phyloP scores from a whole-genome alignment of 2,113 vertebrate species.

The Gobio gobio region DNA sequence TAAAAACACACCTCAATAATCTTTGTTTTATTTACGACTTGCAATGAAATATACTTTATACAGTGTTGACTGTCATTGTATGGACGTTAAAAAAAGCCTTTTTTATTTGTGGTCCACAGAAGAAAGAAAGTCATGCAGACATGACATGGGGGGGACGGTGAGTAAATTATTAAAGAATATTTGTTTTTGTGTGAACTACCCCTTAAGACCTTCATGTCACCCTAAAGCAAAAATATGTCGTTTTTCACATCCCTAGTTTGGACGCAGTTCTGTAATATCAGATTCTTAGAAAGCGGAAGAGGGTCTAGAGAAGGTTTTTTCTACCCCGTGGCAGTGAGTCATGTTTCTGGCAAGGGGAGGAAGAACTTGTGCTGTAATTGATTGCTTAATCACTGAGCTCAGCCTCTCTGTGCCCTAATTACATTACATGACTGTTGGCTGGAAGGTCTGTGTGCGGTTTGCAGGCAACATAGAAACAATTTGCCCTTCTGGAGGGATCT shows the following conservation, averaged over 20 bases:
- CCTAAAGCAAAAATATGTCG: neutral
- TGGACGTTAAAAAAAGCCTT: neutral
- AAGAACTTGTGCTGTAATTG: slow-evolving; percentile 57
- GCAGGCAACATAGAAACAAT: slow-evolving; percentile 35
- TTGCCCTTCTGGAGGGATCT: slow-evolving; percentile 48
- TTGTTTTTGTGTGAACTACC: no score
- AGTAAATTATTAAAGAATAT: neutral
- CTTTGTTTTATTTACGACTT: neutral
- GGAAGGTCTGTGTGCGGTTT: slow-evolving; percentile 39
- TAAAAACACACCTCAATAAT: neutral
- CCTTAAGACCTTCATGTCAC: neutral
- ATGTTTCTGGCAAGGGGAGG: slow-evolving; percentile 25
- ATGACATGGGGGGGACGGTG: neutral
- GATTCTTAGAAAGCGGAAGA: slow-evolving; percentile 7
- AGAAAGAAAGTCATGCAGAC: no score
- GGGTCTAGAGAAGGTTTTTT: neutral
- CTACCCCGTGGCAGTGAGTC: neutral
- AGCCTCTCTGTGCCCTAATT: slow-evolving; percentile 55
- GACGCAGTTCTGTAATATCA: neutral
- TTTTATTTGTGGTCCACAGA: no score
- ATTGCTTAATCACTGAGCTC: slow-evolving; percentile 57
- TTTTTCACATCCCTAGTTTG: neutral
- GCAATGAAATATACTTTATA: neutral
- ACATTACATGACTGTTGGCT: slow-evolving; percentile 49
- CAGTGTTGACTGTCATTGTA: neutral